Evolutionary conservation across 2,888 invertebrate genomes (phyloP).

Genomic region (Horisme vitalbata): DNA sequence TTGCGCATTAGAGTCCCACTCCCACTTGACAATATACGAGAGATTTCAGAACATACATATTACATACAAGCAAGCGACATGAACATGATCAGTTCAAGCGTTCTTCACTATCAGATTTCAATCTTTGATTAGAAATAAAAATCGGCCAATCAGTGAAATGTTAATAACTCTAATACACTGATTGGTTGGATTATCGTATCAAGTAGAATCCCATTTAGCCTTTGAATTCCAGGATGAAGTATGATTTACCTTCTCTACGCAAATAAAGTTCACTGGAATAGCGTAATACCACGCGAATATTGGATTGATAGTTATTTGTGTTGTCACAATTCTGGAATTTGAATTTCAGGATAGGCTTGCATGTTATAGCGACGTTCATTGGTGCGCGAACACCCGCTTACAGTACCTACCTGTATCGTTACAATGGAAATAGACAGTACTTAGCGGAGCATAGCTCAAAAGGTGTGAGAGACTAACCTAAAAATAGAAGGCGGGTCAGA

Average conservation of each 20-base stretch:
- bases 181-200: conserved; percentile 3
- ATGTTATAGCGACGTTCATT: neutral
- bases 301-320: no score
- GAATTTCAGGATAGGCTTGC: neutral
- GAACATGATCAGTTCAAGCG: conserved; percentile 12
- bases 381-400: neutral
- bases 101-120: conserved; percentile 4
- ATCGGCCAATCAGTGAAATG: conserved; percentile 5
- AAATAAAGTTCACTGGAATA: no score
- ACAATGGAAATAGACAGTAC: no score
- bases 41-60: conserved; percentile 33
- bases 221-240: no score
- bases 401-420: neutral
- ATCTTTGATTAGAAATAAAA: conserved; percentile 4
- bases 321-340: no score
- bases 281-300: no score
- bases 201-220: conserved; percentile 1
- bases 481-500: conserved; percentile 7
- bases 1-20: conserved; percentile 44
- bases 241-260: no score
- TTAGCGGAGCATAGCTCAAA: neutral
- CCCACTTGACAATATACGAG: conserved; percentile 43
- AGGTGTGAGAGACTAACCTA: neutral
- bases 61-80: conserved; percentile 6
- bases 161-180: conserved; percentile 1